Conservation (phyloP, 1,140 invertebrate genomes). For the Procambarus clarkii region DNA sequence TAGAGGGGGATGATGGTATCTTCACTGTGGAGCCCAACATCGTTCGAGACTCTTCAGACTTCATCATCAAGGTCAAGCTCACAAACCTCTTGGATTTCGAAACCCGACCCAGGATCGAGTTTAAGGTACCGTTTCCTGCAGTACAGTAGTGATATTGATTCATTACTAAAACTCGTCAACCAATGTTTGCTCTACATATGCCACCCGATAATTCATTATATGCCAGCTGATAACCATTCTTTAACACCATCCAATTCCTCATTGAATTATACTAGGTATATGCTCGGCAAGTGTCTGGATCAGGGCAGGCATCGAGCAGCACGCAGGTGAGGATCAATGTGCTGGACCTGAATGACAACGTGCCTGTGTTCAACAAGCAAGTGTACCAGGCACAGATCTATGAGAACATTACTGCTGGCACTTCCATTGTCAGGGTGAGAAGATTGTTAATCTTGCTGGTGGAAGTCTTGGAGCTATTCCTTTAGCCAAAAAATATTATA, state of each 20-base stretch:
- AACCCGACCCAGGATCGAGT: slow-evolving; percentile 82
- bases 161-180: no score
- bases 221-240: background rate
- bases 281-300: slow-evolving; percentile 60
- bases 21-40: slow-evolving; percentile 93
- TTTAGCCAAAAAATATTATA: no score
- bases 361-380: slow-evolving; percentile 85
- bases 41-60: slow-evolving; percentile 86
- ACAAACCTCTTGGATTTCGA: slow-evolving; percentile 90
- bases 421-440: slow-evolving; percentile 84
- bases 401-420: slow-evolving; percentile 87
- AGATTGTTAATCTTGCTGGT: slow-evolving; percentile 2
- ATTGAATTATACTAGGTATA: slow-evolving; percentile 26
- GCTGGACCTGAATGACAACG: slow-evolving; percentile 92
- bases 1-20: slow-evolving; percentile 89
- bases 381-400: slow-evolving; percentile 84
- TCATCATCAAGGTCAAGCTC: slow-evolving; percentile 89
- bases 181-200: background rate
- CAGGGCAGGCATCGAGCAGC: slow-evolving; percentile 79
- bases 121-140: slow-evolving; percentile 71
- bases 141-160: no score
- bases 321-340: slow-evolving; percentile 87
- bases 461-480: no score
- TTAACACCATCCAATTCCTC: background rate
- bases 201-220: no score